Conservation (phyloP, 2,888 invertebrate species). For the Euproctis similis region DNA sequence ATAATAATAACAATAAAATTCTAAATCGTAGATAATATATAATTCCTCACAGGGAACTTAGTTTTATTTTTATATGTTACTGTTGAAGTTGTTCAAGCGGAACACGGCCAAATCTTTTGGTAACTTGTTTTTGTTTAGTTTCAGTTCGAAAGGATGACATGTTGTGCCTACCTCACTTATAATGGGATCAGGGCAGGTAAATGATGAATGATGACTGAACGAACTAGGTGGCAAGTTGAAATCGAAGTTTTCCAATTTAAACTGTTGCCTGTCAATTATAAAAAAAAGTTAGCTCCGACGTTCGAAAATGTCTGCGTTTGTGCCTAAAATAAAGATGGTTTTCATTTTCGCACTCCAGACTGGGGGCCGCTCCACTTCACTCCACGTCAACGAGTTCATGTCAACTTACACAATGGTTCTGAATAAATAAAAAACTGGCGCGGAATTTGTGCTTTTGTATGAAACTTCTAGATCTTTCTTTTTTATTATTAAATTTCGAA, state of each 20-base stretch:
- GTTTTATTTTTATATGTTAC: no score
- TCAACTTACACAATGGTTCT: slow-evolving; percentile 50
- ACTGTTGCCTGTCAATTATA: slow-evolving; percentile 25
- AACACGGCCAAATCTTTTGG: no score
- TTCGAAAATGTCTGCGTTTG: slow-evolving; percentile 31
- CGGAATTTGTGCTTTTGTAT: slow-evolving; percentile 40
- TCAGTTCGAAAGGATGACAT: no score
- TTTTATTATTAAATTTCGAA: not conserved
- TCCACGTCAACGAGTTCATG: slow-evolving; percentile 22
- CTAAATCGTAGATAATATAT: no score
- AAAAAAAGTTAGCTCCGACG: slow-evolving; percentile 28
- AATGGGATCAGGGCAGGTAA: no score
- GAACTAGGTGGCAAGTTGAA: slow-evolving; percentile 13
- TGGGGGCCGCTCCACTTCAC: slow-evolving; percentile 28
- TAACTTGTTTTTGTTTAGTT: no score
- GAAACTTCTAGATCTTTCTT: slow-evolving; percentile 24
- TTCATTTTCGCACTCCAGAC: slow-evolving; percentile 44
- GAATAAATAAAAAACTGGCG: slow-evolving; percentile 49
- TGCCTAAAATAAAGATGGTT: slow-evolving; percentile 40
- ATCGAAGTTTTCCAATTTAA: slow-evolving; percentile 15
- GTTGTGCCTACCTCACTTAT: no score
- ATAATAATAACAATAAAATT: no score
- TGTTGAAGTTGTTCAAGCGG: no score
- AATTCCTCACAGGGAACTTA: no score
- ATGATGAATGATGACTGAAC: no score